Percentiles rank a stretch among this genome's conserved stretches.
phyloP scores from a whole-genome alignment of 1,140 invertebrate species.

The Listronotus bonariensis region DNA sequence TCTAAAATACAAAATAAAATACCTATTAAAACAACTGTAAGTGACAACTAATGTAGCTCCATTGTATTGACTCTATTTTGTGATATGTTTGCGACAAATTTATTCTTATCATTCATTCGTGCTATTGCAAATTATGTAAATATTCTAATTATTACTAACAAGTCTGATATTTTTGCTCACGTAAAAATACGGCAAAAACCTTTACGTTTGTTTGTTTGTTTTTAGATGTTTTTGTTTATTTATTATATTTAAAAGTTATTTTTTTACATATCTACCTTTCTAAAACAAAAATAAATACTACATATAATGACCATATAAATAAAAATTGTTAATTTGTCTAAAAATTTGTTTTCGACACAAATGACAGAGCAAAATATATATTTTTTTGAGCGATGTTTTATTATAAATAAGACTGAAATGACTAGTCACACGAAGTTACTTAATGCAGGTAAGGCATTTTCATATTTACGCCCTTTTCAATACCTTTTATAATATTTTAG shows the following conservation, averaged over 20 bases:
- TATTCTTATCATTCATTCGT: constrained; percentile 1
- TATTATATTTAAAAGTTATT: constrained; percentile 17
- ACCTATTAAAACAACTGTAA: no score
- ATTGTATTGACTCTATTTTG: neutral
- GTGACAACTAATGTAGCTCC: no score
- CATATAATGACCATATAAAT: constrained; percentile 1
- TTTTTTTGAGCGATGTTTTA: constrained; percentile 11
- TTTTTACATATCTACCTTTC: constrained; percentile 5
- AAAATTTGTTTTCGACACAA: constrained; percentile 4
- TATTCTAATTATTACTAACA: constrained; percentile 25
- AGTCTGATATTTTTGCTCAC: constrained; percentile 45
- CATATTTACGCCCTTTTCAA: constrained; percentile 9
- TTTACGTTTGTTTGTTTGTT: constrained; percentile 16
- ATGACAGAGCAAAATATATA: constrained; percentile 15
- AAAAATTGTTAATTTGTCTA: constrained; percentile 32
- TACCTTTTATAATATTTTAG: constrained; percentile 5
- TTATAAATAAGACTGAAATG: constrained; percentile 21
- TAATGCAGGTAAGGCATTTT: constrained; percentile 3
- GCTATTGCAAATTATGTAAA: constrained; percentile 14
- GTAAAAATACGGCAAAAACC: constrained; percentile 17
- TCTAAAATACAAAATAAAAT: no score
- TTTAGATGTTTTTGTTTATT: constrained; percentile 11
- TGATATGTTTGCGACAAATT: constrained; percentile 10
- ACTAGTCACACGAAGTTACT: constrained; percentile 16
- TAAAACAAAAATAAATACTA: neutral